phyloP scores from a whole-genome alignment of 1,140 invertebrate species.

The Calliphora vicina region DNA sequence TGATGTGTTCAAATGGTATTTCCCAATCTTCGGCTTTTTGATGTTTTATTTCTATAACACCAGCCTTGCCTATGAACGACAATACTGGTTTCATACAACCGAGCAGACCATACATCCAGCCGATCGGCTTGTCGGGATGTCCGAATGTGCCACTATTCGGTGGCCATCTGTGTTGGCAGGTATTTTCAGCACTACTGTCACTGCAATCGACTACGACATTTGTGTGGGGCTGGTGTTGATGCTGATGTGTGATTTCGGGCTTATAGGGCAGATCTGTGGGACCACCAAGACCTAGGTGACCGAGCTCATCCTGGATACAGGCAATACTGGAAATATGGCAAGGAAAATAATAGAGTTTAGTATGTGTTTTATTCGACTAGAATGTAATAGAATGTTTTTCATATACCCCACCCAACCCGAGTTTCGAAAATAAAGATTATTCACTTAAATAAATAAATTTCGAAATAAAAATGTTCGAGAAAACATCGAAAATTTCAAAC shows the following conservation, averaged over 20 bases:
- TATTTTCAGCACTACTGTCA: conserved; percentile 60
- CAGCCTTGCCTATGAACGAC: conserved; percentile 83
- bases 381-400: no score
- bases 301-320: conserved; percentile 73
- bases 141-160: conserved; percentile 59
- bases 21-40: conserved; percentile 84
- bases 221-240: conserved; percentile 44
- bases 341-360: conserved; percentile 38
- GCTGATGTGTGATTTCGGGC: conserved; percentile 51
- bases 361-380: no score
- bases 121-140: conserved; percentile 67
- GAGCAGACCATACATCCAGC: conserved; percentile 83
- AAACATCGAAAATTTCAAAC: no score
- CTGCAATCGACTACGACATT: conserved; percentile 56
- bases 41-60: conserved; percentile 57
- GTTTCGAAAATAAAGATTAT: no score
- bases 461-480: no score
- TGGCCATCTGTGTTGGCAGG: conserved; percentile 63
- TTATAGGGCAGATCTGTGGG: conserved; percentile 62
- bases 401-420: no score
- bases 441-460: no score
- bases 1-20: conserved; percentile 92
- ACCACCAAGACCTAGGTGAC: conserved; percentile 65
- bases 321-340: conserved; percentile 69
- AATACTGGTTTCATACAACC: conserved; percentile 87